Evolutionary conservation across 2,113 vertebrate species (phyloP).

Genomic region (Ptilonorhynchus violaceus): DNA sequence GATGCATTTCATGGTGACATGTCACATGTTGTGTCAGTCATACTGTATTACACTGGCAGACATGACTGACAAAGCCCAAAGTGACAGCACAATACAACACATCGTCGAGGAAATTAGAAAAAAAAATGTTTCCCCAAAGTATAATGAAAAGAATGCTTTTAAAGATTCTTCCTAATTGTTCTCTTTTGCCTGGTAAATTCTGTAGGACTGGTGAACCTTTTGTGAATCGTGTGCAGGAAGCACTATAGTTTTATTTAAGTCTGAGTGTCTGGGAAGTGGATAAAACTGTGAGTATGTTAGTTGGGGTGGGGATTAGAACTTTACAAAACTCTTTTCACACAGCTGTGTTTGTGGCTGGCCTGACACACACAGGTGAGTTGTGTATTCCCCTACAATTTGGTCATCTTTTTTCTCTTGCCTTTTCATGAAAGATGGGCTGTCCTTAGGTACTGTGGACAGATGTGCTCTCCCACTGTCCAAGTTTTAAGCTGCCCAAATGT

Average conservation of each 20-base stretch:
- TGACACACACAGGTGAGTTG: background rate
- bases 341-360: background rate
- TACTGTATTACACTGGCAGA: conserved; percentile 8
- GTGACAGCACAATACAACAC: conserved; percentile 14
- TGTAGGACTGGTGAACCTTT: background rate
- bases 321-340: background rate
- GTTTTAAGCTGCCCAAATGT: background rate
- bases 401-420: background rate
- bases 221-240: background rate
- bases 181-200: background rate
- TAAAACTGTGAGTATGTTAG: background rate
- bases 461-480: background rate
- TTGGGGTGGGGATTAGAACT: background rate
- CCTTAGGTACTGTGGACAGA: background rate
- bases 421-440: background rate
- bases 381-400: background rate
- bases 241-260: background rate
- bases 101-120: background rate
- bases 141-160: background rate
- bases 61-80: conserved; percentile 44
- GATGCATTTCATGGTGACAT: conserved; percentile 37
- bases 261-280: background rate
- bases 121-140: background rate
- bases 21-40: conserved; percentile 54
- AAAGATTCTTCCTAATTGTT: background rate